Percentiles rank a stretch among this genome's conserved stretches.
These are phyloP conservation scores for Solenodon paradoxus DNA, from an alignment of 2,113 vertebrate genomes.

Conservation along the genomic window DNA sequence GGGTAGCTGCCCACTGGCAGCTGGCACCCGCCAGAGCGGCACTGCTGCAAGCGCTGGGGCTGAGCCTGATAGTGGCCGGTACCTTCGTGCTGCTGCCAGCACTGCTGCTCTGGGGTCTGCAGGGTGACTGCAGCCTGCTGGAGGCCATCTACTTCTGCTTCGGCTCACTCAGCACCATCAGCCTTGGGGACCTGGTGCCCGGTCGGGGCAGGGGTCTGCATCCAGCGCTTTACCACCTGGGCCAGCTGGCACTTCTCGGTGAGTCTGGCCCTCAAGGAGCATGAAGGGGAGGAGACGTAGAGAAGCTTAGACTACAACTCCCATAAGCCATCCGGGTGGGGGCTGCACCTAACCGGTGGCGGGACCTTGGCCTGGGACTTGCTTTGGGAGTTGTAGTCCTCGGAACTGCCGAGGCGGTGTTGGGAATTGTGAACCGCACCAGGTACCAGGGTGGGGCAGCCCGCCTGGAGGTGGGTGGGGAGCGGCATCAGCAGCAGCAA, in stretches of 20 bases:
- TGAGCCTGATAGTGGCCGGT: conserved; percentile 60
- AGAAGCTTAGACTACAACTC: background rate
- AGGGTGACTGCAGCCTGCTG: conserved; percentile 79
- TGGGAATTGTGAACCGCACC: background rate
- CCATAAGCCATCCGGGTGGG: background rate
- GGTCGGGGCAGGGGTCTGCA: conserved; percentile 49
- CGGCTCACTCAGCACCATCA: conserved; percentile 85
- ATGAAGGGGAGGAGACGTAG: too few relatives aligned
- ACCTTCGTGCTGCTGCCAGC: conserved; percentile 83
- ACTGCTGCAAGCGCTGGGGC: conserved; percentile 60
- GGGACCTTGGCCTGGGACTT: background rate
- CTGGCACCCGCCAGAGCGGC: conserved; percentile 59
- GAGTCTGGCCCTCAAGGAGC: conserved; percentile 52
- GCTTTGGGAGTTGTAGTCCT: background rate
- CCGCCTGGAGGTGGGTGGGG: background rate
- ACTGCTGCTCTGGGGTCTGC: conserved; percentile 75
- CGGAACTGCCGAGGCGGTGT: background rate
- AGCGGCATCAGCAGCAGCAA: background rate
- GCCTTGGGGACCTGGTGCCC: conserved; percentile 81
- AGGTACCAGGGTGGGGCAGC: too few relatives aligned
- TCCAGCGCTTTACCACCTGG: conserved; percentile 53
- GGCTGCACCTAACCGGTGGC: background rate
- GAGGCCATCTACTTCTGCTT: conserved; percentile 88
- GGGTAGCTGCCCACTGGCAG: conserved; percentile 76
- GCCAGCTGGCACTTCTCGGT: conserved; percentile 84